Percentiles rank a stretch among this genome's conserved stretches.
These are phyloP conservation scores for Pterostichus niger DNA, from an alignment of 2,888 invertebrate genomes.

Conservation along the genomic window DNA sequence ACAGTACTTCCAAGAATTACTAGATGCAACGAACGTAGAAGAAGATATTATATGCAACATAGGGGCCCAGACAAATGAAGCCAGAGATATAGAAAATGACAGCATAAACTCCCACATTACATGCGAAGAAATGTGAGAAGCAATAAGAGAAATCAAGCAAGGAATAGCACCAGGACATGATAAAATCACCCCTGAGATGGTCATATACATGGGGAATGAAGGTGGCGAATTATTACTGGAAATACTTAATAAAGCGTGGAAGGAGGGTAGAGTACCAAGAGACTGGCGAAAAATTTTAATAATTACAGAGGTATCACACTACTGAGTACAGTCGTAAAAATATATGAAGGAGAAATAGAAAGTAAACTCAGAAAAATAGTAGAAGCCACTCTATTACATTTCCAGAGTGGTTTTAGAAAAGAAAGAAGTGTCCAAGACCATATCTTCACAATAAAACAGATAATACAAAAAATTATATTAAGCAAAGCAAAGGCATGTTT, in stretches of 20 bases:
- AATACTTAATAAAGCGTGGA: no score
- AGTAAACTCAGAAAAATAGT: slow-evolving; percentile 20
- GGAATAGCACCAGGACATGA: no score
- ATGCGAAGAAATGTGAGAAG: not conserved
- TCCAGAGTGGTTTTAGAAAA: slow-evolving; percentile 59
- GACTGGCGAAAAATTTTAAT: not conserved
- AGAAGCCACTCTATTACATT: not conserved
- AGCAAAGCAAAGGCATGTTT: not conserved
- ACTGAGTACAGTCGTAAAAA: slow-evolving; percentile 11
- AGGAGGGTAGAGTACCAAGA: no score
- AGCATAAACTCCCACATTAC: no score
- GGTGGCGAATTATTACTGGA: no score
- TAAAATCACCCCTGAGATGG: no score
- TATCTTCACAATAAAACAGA: slow-evolving; percentile 47
- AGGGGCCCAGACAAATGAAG: no score
- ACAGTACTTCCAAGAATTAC: no score
- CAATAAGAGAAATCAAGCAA: not conserved
- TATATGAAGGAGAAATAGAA: slow-evolving; percentile 2
- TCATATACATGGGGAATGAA: no score
- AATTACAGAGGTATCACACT: slow-evolving; percentile 13
- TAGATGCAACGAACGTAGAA: no score
- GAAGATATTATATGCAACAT: no score
- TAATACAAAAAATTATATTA: not conserved
- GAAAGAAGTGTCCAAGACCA: slow-evolving; percentile 52
- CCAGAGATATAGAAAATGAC: no score